Percentiles rank a stretch among this genome's conserved stretches.
These are phyloP conservation scores for Melieria picta DNA, from an alignment of 2,888 invertebrate genomes.

Conservation along the genomic window DNA sequence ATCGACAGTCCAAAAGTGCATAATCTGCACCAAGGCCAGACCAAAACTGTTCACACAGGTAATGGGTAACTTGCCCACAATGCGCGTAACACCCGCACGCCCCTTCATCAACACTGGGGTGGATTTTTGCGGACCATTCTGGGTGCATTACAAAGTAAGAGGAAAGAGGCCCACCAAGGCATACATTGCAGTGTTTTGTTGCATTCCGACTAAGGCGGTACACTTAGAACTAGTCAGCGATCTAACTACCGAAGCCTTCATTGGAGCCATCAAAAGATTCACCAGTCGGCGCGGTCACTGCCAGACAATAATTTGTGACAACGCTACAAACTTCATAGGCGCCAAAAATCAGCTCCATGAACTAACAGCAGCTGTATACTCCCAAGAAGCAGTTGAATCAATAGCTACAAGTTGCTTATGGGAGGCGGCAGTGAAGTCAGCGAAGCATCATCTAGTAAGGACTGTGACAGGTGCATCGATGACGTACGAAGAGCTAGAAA, in stretches of 20 bases:
- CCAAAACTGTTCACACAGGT: slow-evolving; percentile 13
- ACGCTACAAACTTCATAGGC: too few relatives aligned
- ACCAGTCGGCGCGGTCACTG: slow-evolving; percentile 24
- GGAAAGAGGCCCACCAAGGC: slow-evolving; percentile 24
- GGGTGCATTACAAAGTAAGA: slow-evolving; percentile 17
- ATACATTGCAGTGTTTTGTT: slow-evolving; percentile 24
- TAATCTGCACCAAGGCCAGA: slow-evolving; percentile 12
- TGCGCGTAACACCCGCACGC: slow-evolving; percentile 28
- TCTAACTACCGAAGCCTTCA: slow-evolving; percentile 31
- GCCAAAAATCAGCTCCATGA: too few relatives aligned
- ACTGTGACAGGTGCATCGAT: too few relatives aligned
- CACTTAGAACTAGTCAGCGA: slow-evolving; percentile 30
- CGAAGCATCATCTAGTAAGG: too few relatives aligned
- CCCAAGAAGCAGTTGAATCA: too few relatives aligned
- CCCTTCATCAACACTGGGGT: slow-evolving; percentile 25
- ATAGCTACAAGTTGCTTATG: neutral
- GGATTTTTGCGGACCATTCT: slow-evolving; percentile 27
- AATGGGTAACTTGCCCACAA: slow-evolving; percentile 22
- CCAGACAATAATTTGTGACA: neutral
- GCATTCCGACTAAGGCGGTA: slow-evolving; percentile 15
- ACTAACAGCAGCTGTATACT: too few relatives aligned
- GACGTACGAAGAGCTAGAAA: too few relatives aligned
- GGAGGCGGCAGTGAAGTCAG: too few relatives aligned
- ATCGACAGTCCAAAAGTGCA: slow-evolving; percentile 13
- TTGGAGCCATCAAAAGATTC: slow-evolving; percentile 30